Base-by-base conservation (phyloP, 2,888 invertebrate genomes). In the Oegoconia quadripuncta region DNA sequence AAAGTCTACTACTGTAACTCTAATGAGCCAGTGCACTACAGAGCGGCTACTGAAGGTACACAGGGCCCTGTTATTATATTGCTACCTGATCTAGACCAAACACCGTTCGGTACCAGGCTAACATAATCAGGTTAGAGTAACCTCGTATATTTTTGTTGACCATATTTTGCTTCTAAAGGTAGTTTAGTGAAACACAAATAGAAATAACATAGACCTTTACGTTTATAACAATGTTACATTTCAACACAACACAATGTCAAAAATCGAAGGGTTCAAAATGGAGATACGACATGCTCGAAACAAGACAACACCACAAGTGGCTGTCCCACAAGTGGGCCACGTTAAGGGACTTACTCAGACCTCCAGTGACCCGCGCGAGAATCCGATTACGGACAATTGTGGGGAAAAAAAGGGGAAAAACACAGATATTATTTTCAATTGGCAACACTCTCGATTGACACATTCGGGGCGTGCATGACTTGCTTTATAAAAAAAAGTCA, bases 381-480 rank as follows among this genome's bases (percentile, higher is more conserved):
- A 80, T 82, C 87, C 87, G 84, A 75, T 74, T 65, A 68, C 83
- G 86, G 86, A 87, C 87, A 84, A 84, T 79, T 69, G 74, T 74
- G 61, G 64, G 74, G 55, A 74, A 69, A 64, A 56, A 63, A 61
- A 58, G 56, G 59, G 57, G 55, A 56, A 64, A 69, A 64, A 80
- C 74, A 39, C 38, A 39, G 30, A 34, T 38, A 38, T 38, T 38
- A 38, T 38, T 33, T 27, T 61, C 56, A 53, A 63, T 47, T 61
- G 55, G 55, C 52, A 62, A 64, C 51, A 65, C 50, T 45, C 34
- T 39, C 23, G 17, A 31, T 12, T 27, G 13, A 18, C 18, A 16
- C 27, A 26, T 14, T 3, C 14, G 60, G 61, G 55, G 20, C 68
- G 71, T 71, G 70, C 73, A 64, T 59, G 68, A 64, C 61, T 52